These are phyloP conservation scores for Drosophila ficusphila DNA, from an alignment of 1,140 invertebrate genomes.

Conservation along the genomic window DNA sequence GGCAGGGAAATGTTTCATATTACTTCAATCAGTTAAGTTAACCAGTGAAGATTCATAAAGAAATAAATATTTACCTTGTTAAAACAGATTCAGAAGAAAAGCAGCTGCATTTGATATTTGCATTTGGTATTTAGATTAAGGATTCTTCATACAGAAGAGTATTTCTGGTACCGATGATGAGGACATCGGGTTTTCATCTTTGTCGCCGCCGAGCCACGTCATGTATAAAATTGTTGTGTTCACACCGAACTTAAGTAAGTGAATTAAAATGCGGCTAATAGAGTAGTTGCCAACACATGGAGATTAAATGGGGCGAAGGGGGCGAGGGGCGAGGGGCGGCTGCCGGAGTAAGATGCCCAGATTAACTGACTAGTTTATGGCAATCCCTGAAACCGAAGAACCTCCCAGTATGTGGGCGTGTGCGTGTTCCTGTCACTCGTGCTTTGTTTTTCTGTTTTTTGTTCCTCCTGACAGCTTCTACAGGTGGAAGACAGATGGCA, in stretches of 20 bases:
- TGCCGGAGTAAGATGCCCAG: slow-evolving; percentile 48
- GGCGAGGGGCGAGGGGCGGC: not conserved
- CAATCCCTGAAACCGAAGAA: slow-evolving; percentile 36
- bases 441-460: not conserved
- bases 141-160: not conserved
- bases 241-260: slow-evolving; percentile 83
- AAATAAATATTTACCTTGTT: too few relatives aligned
- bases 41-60: too few relatives aligned
- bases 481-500: slow-evolving; percentile 43
- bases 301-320: slow-evolving; percentile 30
- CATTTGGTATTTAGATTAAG: too few relatives aligned
- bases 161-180: not conserved
- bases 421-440: slow-evolving; percentile 60
- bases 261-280: slow-evolving; percentile 82
- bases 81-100: too few relatives aligned
- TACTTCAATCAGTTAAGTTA: too few relatives aligned
- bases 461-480: slow-evolving; percentile 33
- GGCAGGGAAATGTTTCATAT: too few relatives aligned
- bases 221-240: slow-evolving; percentile 82
- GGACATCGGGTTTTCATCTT: too few relatives aligned
- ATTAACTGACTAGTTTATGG: slow-evolving; percentile 53
- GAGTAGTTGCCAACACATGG: slow-evolving; percentile 76
- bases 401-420: slow-evolving; percentile 4
- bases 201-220: slow-evolving; percentile 37
- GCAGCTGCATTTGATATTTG: too few relatives aligned